Evolutionary conservation across 2,797 vertebrate genomes (phyloP).

Genomic region (Xiphorhynchus erythropygius): DNA sequence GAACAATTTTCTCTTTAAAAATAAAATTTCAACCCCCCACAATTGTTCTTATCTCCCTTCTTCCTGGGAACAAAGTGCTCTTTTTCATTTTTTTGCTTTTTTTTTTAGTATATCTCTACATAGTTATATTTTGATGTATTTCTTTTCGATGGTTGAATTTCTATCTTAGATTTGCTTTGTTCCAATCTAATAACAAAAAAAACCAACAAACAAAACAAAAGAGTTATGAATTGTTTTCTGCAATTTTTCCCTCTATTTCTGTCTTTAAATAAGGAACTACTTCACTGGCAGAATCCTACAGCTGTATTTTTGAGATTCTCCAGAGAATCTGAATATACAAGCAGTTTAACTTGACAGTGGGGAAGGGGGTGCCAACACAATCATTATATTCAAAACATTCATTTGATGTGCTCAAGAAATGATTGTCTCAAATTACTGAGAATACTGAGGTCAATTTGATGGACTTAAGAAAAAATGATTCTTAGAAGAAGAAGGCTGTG

Average conservation of each 20-base stretch:
- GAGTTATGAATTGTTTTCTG: constrained; percentile 81
- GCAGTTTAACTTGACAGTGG: not conserved
- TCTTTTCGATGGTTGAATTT: constrained; percentile 76
- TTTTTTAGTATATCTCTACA: constrained; percentile 73
- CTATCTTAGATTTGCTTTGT: constrained; percentile 79
- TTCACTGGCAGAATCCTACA: constrained; percentile 81
- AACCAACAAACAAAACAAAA: constrained; percentile 59
- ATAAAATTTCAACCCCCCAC: constrained; percentile 22
- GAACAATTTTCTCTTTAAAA: constrained; percentile 76
- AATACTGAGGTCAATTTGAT: not conserved
- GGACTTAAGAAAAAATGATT: not conserved
- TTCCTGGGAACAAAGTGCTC: constrained; percentile 74
- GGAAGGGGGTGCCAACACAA: not conserved
- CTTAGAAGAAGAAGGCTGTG: constrained; percentile 61
- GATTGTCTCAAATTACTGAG: not conserved
- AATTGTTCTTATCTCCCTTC: constrained; percentile 68
- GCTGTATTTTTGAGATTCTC: constrained; percentile 40
- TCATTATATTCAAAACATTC: not conserved
- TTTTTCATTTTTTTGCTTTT: constrained; percentile 68
- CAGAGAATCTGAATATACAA: constrained; percentile 4
- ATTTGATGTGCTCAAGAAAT: not conserved
- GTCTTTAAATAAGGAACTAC: constrained; percentile 86
- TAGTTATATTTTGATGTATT: constrained; percentile 82
- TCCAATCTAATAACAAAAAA: constrained; percentile 73
- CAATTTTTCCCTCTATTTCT: constrained; percentile 70